Evolutionary conservation across 2,888 invertebrate species (phyloP), one percentile per base, ranked within the genome.

Genomic region (Nebria brevicollis): DNA sequence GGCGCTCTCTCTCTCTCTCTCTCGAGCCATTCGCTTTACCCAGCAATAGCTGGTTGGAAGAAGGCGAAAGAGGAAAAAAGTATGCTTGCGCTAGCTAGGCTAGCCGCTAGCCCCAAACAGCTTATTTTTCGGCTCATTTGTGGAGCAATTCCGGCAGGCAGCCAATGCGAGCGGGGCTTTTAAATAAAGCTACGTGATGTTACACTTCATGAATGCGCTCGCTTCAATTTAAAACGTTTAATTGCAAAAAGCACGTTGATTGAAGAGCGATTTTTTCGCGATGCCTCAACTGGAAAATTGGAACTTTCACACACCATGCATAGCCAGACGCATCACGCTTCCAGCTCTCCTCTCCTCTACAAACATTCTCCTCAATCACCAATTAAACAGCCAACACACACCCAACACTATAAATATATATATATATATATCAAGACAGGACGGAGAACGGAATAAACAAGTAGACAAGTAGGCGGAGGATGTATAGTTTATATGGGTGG

Each of bases 101-200:
- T 8, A 26, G 34, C 13, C 11, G 64, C 10, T 68, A 75, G 75
- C 75, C 80, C 77, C 72, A 81, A 88, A 87, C 87, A 87, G 88
- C 88, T 88, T 88, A 89, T 89, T 89, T 89, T 87, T 88, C 88
- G 89, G 87, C 88, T 88, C 89, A 89, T 89, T 89, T 89, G 88
- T 86, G 87, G 87, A 85, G 87, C 87, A 87, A 87, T 88, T 88
- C 86, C 87, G 84, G 82, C 86, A 34, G 34, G 34, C 34, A 85
- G 85, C 87, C 86, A 87, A 87, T 87, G 84, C 85, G 84, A 87
- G 85, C 83, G 84, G 85, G 85, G 84, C 83, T 82, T 85, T 86
- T 86, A 87, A 87, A 86, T 86, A 86, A 86, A 86, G 83, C 81
- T 77, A 81, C 81, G 81, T 81, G 81, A 81, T 81, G 81, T 81